phyloP scores from a whole-genome alignment of 2,797 vertebrate genomes.

The Syngnathus acus region DNA sequence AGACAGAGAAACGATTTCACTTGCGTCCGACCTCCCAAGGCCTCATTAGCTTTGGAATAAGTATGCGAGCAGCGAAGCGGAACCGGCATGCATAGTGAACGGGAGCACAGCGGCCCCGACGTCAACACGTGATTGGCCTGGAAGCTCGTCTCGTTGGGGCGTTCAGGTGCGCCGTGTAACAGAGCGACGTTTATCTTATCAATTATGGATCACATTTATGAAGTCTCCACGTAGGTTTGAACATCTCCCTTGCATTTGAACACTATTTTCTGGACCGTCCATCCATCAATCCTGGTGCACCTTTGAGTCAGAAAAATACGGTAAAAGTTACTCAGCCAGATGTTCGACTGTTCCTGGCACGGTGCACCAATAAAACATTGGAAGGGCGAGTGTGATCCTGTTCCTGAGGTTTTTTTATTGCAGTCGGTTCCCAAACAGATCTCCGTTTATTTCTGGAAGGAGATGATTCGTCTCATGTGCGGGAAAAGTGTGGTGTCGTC shows the following conservation, averaged over 20 bases:
- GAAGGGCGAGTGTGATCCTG: not conserved
- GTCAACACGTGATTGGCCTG: conserved; percentile 38
- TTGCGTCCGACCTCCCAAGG: conserved; percentile 42
- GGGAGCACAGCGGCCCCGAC: conserved; percentile 19
- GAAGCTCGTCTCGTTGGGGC: conserved; percentile 37
- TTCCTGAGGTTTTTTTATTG: conserved; percentile 4
- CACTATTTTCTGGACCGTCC: too few species aligned
- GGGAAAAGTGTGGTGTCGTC: not conserved
- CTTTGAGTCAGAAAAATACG: too few species aligned
- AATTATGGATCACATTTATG: conserved; percentile 45
- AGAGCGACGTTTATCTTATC: conserved; percentile 30
- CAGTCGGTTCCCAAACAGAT: not conserved
- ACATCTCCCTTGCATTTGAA: not conserved
- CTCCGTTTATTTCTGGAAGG: conserved; percentile 2
- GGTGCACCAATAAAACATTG: not conserved
- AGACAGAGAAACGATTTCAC: conserved; percentile 31
- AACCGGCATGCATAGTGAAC: conserved; percentile 33
- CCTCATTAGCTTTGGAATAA: conserved; percentile 50
- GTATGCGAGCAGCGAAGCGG: conserved; percentile 26
- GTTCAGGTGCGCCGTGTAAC: conserved; percentile 40
- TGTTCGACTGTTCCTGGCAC: not conserved
- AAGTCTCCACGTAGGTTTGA: conserved; percentile 3
- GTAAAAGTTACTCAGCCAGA: not conserved
- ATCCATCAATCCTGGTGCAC: too few species aligned
- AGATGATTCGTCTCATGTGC: not conserved